Conservation (phyloP, 2,888 invertebrate genomes). For the Geotrupes spiniger region DNA sequence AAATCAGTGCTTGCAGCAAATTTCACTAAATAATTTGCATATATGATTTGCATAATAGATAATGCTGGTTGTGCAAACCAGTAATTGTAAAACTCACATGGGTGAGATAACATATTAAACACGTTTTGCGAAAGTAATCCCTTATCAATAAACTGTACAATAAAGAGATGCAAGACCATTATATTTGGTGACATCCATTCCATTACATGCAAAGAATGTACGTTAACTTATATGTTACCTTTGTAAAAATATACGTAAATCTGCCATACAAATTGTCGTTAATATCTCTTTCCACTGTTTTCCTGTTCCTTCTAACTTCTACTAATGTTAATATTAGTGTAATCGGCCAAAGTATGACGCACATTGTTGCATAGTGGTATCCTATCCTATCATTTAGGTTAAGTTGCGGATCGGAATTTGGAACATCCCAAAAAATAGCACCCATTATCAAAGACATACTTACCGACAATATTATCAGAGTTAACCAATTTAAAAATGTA, state of each 20-base stretch:
- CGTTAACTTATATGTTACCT: no score
- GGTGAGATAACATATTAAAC: no score
- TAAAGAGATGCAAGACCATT: no score
- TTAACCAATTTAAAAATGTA: constrained; percentile 75
- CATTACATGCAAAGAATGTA: no score
- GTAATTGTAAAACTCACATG: no score
- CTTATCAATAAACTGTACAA: constrained; percentile 8
- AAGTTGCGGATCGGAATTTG: constrained; percentile 70
- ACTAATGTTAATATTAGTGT: constrained; percentile 61
- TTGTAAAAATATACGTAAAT: constrained; percentile 73
- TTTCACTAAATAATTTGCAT: no score
- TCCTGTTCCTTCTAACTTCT: constrained; percentile 57
- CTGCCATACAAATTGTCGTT: constrained; percentile 77
- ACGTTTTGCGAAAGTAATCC: no score
- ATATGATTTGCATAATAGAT: no score
- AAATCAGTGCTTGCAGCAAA: no score
- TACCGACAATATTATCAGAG: constrained; percentile 74
- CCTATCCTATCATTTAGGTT: constrained; percentile 76
- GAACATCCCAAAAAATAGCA: constrained; percentile 87
- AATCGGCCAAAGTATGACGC: constrained; percentile 75
- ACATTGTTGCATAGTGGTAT: constrained; percentile 82
- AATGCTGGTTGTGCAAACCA: no score
- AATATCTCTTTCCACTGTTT: constrained; percentile 75
- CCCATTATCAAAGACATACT: constrained; percentile 81
- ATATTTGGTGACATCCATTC: no score